phyloP scores from a whole-genome alignment of 2,888 invertebrate genomes.

The Andricus curvator region DNA sequence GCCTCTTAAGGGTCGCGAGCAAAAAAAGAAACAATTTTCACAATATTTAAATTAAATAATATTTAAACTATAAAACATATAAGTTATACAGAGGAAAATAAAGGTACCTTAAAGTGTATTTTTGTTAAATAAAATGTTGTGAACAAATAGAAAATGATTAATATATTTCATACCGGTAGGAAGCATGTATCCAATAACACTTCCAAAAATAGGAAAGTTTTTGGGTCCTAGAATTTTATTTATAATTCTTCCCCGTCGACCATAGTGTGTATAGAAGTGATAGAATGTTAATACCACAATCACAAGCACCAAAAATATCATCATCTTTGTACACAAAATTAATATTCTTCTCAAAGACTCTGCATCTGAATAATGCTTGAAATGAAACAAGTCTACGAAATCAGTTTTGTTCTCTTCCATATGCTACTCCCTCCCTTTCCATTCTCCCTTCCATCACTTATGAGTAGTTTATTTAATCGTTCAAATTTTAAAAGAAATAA shows the following conservation, averaged over 20 bases:
- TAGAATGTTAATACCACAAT: constrained; percentile 49
- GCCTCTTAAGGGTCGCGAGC: no score
- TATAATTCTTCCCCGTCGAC: constrained; percentile 62
- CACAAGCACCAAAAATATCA: constrained; percentile 38
- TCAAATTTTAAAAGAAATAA: not conserved
- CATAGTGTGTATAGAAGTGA: constrained; percentile 61
- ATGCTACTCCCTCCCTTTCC: not conserved
- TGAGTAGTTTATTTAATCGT: not conserved
- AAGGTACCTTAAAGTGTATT: no score
- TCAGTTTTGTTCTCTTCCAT: not conserved
- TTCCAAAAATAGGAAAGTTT: constrained; percentile 60
- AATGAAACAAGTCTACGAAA: not conserved
- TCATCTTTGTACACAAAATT: not conserved
- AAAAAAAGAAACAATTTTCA: no score
- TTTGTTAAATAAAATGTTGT: no score
- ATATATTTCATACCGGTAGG: constrained; percentile 45
- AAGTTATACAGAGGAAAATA: no score
- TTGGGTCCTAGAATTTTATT: constrained; percentile 73
- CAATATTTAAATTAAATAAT: no score
- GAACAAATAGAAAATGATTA: no score
- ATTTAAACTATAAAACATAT: no score
- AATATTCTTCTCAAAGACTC: not conserved
- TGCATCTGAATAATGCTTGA: not conserved
- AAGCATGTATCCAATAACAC: constrained; percentile 45
- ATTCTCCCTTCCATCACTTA: not conserved